Conservation (phyloP, 2,113 vertebrate genomes). For the Charadrius vociferus region DNA sequence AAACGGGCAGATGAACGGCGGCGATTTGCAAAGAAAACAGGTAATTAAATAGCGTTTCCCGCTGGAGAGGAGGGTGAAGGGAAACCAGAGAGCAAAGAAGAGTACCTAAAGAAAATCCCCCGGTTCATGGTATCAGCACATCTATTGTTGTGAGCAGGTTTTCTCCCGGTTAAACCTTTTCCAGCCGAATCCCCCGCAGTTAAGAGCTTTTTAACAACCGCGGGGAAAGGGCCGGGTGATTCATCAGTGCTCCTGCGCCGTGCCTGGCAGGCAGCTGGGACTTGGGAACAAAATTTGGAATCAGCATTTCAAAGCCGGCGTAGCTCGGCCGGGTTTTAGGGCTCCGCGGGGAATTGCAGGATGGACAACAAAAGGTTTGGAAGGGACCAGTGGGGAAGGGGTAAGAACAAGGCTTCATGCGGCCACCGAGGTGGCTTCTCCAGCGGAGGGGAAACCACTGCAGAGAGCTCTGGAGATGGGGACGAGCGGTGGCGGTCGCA, state of each 20-base stretch:
- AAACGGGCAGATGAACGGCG: not conserved
- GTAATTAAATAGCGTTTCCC: not conserved
- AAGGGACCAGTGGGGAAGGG: not conserved
- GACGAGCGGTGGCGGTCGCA: fast-evolving
- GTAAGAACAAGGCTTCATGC: not conserved
- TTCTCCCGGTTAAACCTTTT: not conserved
- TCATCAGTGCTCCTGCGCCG: not conserved
- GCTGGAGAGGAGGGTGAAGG: not conserved
- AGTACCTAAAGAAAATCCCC: not conserved
- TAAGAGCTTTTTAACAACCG: not conserved
- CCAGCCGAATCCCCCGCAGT: not conserved
- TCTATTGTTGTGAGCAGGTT: not conserved
- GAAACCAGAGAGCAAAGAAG: not conserved
- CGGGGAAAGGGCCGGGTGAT: not conserved
- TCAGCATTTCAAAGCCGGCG: not conserved
- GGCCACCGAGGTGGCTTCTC: not conserved
- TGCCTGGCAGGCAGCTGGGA: not conserved
- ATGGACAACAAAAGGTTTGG: not conserved
- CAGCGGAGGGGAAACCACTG: not conserved
- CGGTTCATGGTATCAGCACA: not conserved
- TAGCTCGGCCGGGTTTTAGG: not conserved
- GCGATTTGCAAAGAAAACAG: not conserved
- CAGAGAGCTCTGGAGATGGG: not conserved
- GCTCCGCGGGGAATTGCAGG: not conserved
- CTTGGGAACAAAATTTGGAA: not conserved